Evolutionary conservation across 2,113 vertebrate genomes (phyloP), one percentile per base, ranked within the genome.

Genomic region (Conger conger): DNA sequence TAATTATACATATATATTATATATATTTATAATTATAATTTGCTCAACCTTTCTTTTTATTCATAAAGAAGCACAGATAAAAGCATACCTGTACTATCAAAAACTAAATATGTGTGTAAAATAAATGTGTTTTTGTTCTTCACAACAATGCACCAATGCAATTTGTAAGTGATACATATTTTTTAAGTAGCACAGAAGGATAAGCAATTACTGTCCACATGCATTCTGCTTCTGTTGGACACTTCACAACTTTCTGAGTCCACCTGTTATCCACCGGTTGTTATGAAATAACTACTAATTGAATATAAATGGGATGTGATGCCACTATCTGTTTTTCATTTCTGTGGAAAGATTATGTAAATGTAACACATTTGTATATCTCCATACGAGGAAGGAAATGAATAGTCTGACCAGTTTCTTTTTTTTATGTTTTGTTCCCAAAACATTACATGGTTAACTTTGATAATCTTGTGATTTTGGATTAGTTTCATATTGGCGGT

Each of bases 291-390:
- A 92, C 88, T 88, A 86, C 88, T 92, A 93, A 94, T 94, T 95
- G 94, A 95, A 94, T 95, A 94, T 95, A 93, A 94, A 95, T 94
- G 92, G 78, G 42, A 88, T 89, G 91, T 93, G 92, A 95, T 94
- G 93, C 91, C 93, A 93, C 95, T 92, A 94, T 94, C 93, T 92
- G 91, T 93, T 95, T 94, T 93, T 94, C 91, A 92, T 95, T 95
- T 73, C 94, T 91, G 88, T 88, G 86, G 89, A 92, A 93, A 94
- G 93, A 95, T 94, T 95, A 95, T 95, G 93, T 93, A 93, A 96
- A 94, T 94, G 86, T 88, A 80, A 8, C 82, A 91, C 82, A 94
- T 95, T 94, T 94, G 93, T 94, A 94, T 95, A 92, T 86, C 88
- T 89, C 87, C 87, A 89, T 91, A 89, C 90, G 86, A 89, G 87